Conservation (phyloP, 2,113 vertebrate genomes). For the Ameiurus melas region DNA sequence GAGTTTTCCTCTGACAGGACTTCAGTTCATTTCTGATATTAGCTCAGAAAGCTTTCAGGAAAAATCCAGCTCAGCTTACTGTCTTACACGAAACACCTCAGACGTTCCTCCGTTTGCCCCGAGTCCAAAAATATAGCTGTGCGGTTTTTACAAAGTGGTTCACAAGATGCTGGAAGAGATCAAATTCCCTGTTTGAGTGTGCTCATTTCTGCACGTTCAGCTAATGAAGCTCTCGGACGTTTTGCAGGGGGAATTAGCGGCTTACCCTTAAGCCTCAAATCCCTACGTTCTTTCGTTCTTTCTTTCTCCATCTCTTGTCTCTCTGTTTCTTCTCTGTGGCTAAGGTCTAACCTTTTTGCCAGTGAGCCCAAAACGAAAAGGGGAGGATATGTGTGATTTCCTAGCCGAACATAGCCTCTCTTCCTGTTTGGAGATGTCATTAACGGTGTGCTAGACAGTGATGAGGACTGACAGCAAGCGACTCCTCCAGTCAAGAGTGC, state of each 20-base stretch:
- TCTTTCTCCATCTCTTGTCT: slow-evolving; percentile 40
- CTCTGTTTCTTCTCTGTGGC: slow-evolving; percentile 59
- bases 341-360: slow-evolving; percentile 50
- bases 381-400: slow-evolving; percentile 51
- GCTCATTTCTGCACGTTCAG: slow-evolving; percentile 14
- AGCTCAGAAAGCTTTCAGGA: not conserved
- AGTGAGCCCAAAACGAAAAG: slow-evolving; percentile 39
- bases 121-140: slow-evolving; percentile 7
- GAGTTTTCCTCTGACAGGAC: not conserved
- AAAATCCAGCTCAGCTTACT: not conserved
- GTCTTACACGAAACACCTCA: not conserved
- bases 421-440: slow-evolving; percentile 75
- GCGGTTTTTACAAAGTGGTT: slow-evolving; percentile 8
- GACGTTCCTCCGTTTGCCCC: not conserved
- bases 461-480: slow-evolving; percentile 74
- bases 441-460: slow-evolving; percentile 71
- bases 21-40: not conserved
- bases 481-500: slow-evolving; percentile 69
- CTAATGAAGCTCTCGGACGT: slow-evolving; percentile 17
- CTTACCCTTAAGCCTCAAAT: slow-evolving; percentile 31
- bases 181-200: slow-evolving; percentile 25
- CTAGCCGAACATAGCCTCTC: slow-evolving; percentile 63
- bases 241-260: slow-evolving; percentile 33
- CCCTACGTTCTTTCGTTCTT: slow-evolving; percentile 50
- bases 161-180: slow-evolving; percentile 17